phyloP scores from a whole-genome alignment of 2,797 vertebrate species.

The Macroramphosus scolopax region DNA sequence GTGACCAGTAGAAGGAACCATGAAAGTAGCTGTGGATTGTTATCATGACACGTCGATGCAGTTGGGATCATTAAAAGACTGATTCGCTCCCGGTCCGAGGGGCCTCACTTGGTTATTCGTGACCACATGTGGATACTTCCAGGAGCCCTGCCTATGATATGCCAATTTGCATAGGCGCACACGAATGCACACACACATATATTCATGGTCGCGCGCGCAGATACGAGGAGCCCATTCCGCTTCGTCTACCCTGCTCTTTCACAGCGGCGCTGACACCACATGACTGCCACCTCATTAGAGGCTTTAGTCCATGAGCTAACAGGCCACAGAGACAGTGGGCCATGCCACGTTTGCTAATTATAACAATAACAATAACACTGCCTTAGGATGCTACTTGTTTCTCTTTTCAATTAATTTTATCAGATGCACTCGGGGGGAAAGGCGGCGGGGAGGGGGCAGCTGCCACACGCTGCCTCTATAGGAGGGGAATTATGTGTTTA shows the following conservation, averaged over 20 bases:
- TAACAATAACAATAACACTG: constrained; percentile 79
- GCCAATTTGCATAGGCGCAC: constrained; percentile 37
- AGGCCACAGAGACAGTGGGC: constrained; percentile 72
- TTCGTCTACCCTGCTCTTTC: constrained; percentile 64
- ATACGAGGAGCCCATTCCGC: constrained; percentile 58
- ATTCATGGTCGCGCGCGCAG: neutral
- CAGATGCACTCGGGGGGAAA: constrained; percentile 62
- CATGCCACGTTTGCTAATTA: constrained; percentile 74
- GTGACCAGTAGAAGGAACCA: too few species aligned
- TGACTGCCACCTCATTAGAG: constrained; percentile 79
- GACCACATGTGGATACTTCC: constrained; percentile 52
- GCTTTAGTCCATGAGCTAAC: constrained; percentile 73
- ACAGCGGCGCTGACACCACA: constrained; percentile 69
- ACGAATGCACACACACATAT: neutral
- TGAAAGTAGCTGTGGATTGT: too few species aligned
- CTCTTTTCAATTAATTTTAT: constrained; percentile 82
- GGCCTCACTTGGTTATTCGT: constrained; percentile 51
- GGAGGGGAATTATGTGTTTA: constrained; percentile 68
- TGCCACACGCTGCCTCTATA: constrained; percentile 47
- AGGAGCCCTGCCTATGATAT: constrained; percentile 45
- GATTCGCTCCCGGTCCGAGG: constrained; percentile 29
- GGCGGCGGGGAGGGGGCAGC: constrained; percentile 17
- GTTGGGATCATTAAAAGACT: constrained; percentile 36
- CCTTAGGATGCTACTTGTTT: constrained; percentile 76
- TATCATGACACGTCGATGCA: too few species aligned